Conservation (phyloP, 2,797 vertebrate species). For the Manis javanica region DNA sequence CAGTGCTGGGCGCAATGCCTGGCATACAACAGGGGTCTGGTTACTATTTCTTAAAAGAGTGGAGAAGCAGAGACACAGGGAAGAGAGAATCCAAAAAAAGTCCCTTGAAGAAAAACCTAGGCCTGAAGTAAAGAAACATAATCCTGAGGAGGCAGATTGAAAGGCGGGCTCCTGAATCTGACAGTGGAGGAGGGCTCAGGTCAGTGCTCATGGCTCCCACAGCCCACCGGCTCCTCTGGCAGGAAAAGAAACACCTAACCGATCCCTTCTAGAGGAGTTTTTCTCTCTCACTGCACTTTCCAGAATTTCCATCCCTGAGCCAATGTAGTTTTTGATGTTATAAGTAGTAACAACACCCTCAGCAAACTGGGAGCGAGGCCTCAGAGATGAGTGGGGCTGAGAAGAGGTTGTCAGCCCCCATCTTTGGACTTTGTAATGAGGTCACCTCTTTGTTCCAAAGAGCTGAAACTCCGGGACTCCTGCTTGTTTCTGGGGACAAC, state of each 20-base stretch:
- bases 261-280: not conserved
- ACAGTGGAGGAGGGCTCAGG: not conserved
- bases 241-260: slow-evolving; percentile 2
- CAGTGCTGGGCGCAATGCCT: not conserved
- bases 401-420: not conserved
- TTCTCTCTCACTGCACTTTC: not conserved
- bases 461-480: slow-evolving; percentile 59
- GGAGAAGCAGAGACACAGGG: not conserved
- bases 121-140: not conserved
- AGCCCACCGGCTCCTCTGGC: not conserved
- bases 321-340: not conserved
- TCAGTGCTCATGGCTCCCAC: not conserved
- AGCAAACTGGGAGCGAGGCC: not conserved
- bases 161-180: not conserved
- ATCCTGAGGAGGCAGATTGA: not conserved
- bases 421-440: slow-evolving; percentile 45
- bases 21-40: not conserved
- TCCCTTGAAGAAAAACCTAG: slow-evolving; percentile 23
- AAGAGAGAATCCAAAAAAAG: slow-evolving; percentile 6
- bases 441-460: slow-evolving; percentile 58
- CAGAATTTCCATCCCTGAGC: not conserved
- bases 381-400: slow-evolving; percentile 39
- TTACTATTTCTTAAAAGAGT: not conserved
- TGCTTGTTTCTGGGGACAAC: slow-evolving; percentile 73
- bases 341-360: slow-evolving; percentile 4